Evolutionary conservation across 2,888 invertebrate species (phyloP).

Genomic region (Tribolium freemani): DNA sequence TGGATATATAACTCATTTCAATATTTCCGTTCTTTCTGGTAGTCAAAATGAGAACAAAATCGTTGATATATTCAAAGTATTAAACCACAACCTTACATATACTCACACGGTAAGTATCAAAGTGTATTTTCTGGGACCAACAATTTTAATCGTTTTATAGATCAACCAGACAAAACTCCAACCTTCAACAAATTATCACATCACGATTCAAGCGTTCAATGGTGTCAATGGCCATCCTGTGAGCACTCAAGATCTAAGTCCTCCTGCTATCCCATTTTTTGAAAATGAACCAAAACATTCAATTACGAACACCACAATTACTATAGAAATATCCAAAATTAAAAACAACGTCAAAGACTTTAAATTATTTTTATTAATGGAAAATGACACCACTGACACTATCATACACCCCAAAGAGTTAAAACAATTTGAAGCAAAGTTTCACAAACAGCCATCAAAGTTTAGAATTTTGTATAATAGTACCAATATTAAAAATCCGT

Average conservation of each 20-base stretch:
- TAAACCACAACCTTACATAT: not conserved
- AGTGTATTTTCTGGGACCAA: not conserved
- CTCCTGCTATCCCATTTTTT: conserved; percentile 8
- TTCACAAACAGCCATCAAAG: not conserved
- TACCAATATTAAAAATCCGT: not conserved
- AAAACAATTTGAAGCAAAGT: not conserved
- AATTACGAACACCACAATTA: not conserved
- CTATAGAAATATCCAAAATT: not conserved
- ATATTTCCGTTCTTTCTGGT: not conserved
- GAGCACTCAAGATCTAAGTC: not conserved
- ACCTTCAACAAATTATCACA: conserved; percentile 3
- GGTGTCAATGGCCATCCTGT: not conserved
- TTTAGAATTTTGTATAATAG: not conserved
- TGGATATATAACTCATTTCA: conserved; percentile 36
- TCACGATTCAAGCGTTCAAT: not conserved
- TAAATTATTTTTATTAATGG: conserved; percentile 1
- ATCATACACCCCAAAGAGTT: not conserved
- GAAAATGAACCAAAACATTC: not conserved
- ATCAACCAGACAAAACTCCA: not conserved
- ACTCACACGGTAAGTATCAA: not conserved
- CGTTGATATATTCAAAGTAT: not conserved
- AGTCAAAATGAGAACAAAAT: not conserved
- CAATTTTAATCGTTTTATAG: not conserved
- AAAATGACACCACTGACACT: not conserved
- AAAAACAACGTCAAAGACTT: not conserved